phyloP scores from a whole-genome alignment of 2,113 vertebrate species.

The Pyxicephalus adspersus region DNA sequence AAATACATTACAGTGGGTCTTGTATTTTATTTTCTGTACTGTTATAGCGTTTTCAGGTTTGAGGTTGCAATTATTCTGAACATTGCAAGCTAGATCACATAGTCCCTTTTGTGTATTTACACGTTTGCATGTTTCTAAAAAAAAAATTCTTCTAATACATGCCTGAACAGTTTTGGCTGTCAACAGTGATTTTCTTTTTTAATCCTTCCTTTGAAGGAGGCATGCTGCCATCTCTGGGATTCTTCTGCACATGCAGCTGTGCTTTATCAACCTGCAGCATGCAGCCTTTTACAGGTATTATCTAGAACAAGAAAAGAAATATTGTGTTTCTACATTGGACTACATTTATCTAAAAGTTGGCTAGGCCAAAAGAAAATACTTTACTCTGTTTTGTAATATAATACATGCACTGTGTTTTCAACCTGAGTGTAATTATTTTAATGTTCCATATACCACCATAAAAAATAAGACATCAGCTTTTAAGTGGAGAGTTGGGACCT shows the following conservation, averaged over 20 bases:
- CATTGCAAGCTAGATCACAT: conserved; percentile 1
- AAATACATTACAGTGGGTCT: neutral
- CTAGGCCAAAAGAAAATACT: too few relatives aligned
- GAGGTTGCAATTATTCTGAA: neutral
- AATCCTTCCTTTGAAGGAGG: conserved; percentile 26
- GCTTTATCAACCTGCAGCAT: neutral
- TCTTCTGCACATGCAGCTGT: conserved; percentile 17
- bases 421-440: too few relatives aligned
- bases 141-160: neutral
- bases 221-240: conserved; percentile 51
- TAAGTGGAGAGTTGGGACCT: too few relatives aligned
- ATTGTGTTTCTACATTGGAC: too few relatives aligned
- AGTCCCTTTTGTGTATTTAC: neutral
- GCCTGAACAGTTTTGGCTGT: neutral
- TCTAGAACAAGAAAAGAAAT: too few relatives aligned
- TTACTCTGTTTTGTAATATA: too few relatives aligned
- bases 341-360: too few relatives aligned
- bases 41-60: neutral
- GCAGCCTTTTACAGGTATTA: neutral
- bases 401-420: too few relatives aligned
- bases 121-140: conserved; percentile 10
- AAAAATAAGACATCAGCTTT: too few relatives aligned
- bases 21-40: neutral
- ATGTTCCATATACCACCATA: too few relatives aligned
- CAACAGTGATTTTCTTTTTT: conserved; percentile 1